Evolutionary conservation across 1,140 invertebrate species (phyloP).

Genomic region (Drosophila rufa): DNA sequence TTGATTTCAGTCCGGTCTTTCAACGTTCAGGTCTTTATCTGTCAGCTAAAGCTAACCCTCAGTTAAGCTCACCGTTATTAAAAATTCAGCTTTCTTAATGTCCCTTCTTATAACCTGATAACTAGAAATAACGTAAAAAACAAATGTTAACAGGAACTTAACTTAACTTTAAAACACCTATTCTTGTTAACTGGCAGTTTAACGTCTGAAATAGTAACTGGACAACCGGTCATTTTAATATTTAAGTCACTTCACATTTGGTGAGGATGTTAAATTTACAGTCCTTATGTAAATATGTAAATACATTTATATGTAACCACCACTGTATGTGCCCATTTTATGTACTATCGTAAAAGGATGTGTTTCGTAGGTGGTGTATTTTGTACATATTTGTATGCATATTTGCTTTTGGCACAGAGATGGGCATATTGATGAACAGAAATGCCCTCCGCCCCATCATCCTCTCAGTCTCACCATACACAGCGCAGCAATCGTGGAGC

Average conservation of each 20-base stretch:
- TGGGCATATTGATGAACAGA: conserved; percentile 43
- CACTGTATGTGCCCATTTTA: background rate
- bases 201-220: too few species aligned
- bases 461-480: background rate
- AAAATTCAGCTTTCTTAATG: too few species aligned
- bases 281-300: background rate
- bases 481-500: conserved; percentile 51
- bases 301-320: background rate
- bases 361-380: conserved; percentile 23
- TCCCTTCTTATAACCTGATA: too few species aligned
- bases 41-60: too few species aligned
- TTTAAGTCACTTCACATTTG: background rate
- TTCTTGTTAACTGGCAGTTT: too few species aligned
- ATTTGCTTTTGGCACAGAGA: conserved; percentile 41
- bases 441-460: background rate
- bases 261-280: background rate
- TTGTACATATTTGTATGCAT: conserved; percentile 39
- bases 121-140: too few species aligned
- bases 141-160: too few species aligned
- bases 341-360: conserved; percentile 10
- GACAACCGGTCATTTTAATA: too few species aligned
- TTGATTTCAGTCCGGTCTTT: too few species aligned
- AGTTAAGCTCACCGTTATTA: too few species aligned
- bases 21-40: too few species aligned
- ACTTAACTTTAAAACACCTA: too few species aligned